Evolutionary conservation across 2,888 invertebrate genomes (phyloP), one percentile per base, ranked within the genome.

Genomic region (Vesta saturnalis): DNA sequence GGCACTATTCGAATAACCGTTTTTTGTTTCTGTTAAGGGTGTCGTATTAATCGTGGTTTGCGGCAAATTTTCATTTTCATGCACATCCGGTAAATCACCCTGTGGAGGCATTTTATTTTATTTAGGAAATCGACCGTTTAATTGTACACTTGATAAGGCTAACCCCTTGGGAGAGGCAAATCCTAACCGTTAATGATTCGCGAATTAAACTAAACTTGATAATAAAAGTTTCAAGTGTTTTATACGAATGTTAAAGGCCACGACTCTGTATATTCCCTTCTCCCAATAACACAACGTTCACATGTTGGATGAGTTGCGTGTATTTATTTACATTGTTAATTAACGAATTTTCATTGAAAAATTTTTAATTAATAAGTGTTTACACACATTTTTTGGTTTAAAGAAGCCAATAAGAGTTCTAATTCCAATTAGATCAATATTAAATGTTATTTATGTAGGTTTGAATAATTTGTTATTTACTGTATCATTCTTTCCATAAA

Each of bases 71-170:
- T 56, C 49, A 10, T 55, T 1, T 14, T 58, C 23, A 22, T 60
- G 68, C 1, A 23, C 22, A 12, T 70, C 63, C 10, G 63, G 61
- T 10, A 66, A 21, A 67, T 49, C 56, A 60, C 80, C 80, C 73
- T 81, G 79, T 39, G 81, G 81, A 14, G 81, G 74, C 81, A 81
- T 81, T 70, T 68, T 73, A 30, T 30, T 23, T n/a, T n/a, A 3
- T 6, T 39, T 10, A 6, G 3, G 39, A 3, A 5, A 10, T 10
- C 49, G 16, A 23, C 14, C 47, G 14, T 46, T 14, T 55, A 63
- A 64, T 57, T 62, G 64, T n/a, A n/a, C 65, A 57, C 43, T 46
- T 72, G 75, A 74, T 72, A 70, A 79, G 80, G 80, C 80, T 80
- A 80, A 77, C 79, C 80, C 74, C 77, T 73, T 74, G 30, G 18